Conservation (phyloP, 2,888 invertebrate genomes). For the Neoitamus cyanurus region DNA sequence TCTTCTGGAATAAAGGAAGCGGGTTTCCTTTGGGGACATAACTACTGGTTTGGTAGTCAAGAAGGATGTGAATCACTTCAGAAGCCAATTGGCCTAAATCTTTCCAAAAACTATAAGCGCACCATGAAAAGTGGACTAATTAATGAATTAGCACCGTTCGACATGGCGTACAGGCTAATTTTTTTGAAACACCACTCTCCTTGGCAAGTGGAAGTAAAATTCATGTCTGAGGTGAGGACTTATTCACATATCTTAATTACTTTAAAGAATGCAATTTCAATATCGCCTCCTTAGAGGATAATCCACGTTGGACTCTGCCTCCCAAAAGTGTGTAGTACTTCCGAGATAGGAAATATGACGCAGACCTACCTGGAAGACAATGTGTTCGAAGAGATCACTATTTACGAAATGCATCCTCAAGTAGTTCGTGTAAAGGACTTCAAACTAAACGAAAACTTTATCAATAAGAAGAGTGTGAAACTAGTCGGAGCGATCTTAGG, state of each 20-base stretch:
- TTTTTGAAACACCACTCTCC: constrained; percentile 66
- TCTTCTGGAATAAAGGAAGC: constrained; percentile 69
- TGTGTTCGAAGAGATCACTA: constrained; percentile 61
- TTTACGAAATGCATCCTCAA: constrained; percentile 63
- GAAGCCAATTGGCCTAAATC: constrained; percentile 61
- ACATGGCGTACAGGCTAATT: constrained; percentile 65
- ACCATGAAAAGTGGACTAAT: constrained; percentile 65
- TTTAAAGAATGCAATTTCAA: background rate
- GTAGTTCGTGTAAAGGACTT: constrained; percentile 65
- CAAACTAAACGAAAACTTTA: constrained; percentile 60
- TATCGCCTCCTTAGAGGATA: constrained; percentile 61
- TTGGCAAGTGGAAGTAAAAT: constrained; percentile 66
- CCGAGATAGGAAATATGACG: constrained; percentile 63
- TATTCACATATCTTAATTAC: no score
- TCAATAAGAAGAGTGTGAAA: constrained; percentile 60
- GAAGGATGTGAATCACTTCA: constrained; percentile 68
- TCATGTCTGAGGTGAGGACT: constrained; percentile 63
- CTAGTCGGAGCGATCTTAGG: constrained; percentile 57
- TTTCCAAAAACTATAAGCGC: constrained; percentile 62
- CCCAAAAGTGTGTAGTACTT: constrained; percentile 66
- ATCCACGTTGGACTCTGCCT: constrained; percentile 70
- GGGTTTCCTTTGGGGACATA: constrained; percentile 72
- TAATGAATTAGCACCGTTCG: constrained; percentile 62
- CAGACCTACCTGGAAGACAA: constrained; percentile 59
- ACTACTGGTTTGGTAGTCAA: constrained; percentile 71